phyloP scores from a whole-genome alignment of 2,113 vertebrate species.

The Megalops atlanticus region DNA sequence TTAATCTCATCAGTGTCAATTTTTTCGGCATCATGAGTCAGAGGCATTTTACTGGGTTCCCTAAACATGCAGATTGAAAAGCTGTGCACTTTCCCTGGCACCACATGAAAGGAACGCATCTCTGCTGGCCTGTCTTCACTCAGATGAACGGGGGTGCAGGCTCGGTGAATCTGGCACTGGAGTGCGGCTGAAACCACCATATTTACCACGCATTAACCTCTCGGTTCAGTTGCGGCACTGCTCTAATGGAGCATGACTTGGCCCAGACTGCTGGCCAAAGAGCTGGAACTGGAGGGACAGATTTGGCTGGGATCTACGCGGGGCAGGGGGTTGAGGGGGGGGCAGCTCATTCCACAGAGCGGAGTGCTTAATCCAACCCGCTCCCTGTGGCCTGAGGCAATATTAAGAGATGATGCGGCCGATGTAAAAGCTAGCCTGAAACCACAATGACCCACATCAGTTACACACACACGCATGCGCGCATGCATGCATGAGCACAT shows the following conservation, averaged over 20 bases:
- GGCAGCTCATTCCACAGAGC: no score
- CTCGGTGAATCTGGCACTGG: not conserved
- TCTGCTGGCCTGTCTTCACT: not conserved
- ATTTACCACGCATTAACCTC: not conserved
- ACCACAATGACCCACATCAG: no score
- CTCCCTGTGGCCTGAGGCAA: no score
- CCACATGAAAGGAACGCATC: conserved; percentile 34
- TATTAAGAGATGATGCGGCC: no score
- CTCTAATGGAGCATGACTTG: not conserved
- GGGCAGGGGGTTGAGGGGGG: no score
- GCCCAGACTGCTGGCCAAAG: not conserved
- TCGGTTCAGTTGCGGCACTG: not conserved
- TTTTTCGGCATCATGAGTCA: conserved; percentile 48
- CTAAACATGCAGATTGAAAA: not conserved
- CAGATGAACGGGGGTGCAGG: not conserved
- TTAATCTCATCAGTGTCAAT: conserved; percentile 35
- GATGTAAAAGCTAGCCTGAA: no score
- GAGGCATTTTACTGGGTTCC: conserved; percentile 6
- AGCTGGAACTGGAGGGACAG: not conserved
- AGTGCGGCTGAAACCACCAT: not conserved
- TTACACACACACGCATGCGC: not conserved
- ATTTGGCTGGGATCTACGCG: not conserved
- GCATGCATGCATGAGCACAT: not conserved
- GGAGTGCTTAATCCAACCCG: no score
- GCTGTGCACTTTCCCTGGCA: not conserved